Conservation (phyloP, 2,888 invertebrate species). For the Meganola albula region DNA sequence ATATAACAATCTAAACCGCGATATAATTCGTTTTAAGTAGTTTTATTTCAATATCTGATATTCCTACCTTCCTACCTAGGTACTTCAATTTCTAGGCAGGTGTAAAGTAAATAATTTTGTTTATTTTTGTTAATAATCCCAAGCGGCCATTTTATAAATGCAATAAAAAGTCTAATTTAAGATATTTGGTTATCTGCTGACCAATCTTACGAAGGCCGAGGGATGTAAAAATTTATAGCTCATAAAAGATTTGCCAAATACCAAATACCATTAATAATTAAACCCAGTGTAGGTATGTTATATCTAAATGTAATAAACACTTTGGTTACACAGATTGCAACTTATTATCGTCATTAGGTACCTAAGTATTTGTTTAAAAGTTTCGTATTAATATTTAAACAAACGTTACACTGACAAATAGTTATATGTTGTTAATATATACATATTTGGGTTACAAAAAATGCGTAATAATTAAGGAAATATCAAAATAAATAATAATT, state of each 20-base stretch:
- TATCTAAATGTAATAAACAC: constrained; percentile 11
- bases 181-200: constrained; percentile 30
- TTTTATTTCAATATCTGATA: too few species aligned
- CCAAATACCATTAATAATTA: constrained; percentile 30
- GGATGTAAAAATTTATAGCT: constrained; percentile 30
- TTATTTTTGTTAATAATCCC: constrained; percentile 13
- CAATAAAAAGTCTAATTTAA: constrained; percentile 32
- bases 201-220: constrained; percentile 24
- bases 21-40: too few species aligned
- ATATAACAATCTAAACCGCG: too few species aligned
- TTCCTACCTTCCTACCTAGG: too few species aligned
- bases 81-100: too few species aligned
- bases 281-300: constrained; percentile 19
- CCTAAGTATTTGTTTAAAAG: background rate
- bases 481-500: too few species aligned
- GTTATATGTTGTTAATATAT: too few species aligned
- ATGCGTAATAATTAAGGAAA: too few species aligned
- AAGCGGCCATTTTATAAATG: constrained; percentile 23
- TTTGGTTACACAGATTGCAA: constrained; percentile 8
- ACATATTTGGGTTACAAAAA: too few species aligned
- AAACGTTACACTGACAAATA: too few species aligned
- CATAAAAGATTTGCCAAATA: constrained; percentile 35
- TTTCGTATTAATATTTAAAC: too few species aligned
- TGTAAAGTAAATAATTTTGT: background rate
- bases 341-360: too few species aligned